Conservation (phyloP, 2,113 vertebrate genomes). For the Nerophis lumbriciformis region DNA sequence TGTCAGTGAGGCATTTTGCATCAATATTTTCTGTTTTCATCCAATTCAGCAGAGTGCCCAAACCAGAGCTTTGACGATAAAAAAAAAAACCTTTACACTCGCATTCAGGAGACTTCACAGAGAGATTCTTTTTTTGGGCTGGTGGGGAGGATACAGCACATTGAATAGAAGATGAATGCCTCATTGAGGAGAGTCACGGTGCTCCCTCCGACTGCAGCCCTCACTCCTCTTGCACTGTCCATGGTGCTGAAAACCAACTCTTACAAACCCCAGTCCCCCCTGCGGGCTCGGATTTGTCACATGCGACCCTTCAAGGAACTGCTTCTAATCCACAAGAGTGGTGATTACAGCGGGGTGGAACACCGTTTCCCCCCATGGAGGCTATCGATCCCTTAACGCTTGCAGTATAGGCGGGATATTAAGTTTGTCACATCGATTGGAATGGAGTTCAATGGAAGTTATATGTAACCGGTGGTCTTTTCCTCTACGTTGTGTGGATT, state of each 20-base stretch:
- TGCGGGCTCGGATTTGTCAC: slow-evolving; percentile 14
- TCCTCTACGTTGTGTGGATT: too few species aligned
- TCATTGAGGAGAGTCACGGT: slow-evolving; percentile 9
- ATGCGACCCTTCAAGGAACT: slow-evolving; percentile 14
- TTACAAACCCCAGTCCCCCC: neutral
- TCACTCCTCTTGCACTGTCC: slow-evolving; percentile 33
- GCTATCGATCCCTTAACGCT: slow-evolving; percentile 32
- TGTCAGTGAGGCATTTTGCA: slow-evolving; percentile 25
- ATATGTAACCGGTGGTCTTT: neutral
- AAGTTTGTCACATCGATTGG: slow-evolving; percentile 8
- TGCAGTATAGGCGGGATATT: slow-evolving; percentile 4
- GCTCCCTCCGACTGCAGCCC: slow-evolving; percentile 9
- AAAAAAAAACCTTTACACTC: neutral
- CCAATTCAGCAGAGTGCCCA: neutral
- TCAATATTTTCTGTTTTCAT: slow-evolving; percentile 5
- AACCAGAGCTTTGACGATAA: neutral
- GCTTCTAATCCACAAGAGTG: slow-evolving; percentile 52
- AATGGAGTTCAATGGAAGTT: slow-evolving; percentile 24
- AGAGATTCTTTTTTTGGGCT: neutral
- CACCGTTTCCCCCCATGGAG: slow-evolving; percentile 34
- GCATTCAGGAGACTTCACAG: neutral
- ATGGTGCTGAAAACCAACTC: slow-evolving; percentile 36
- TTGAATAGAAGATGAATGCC: slow-evolving; percentile 7
- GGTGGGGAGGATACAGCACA: neutral
- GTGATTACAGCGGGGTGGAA: slow-evolving; percentile 47